Percentiles rank a stretch among this genome's conserved stretches.
Evolutionary conservation across 1,140 invertebrate species (phyloP).

Genomic region (Chymomyza costata): DNA sequence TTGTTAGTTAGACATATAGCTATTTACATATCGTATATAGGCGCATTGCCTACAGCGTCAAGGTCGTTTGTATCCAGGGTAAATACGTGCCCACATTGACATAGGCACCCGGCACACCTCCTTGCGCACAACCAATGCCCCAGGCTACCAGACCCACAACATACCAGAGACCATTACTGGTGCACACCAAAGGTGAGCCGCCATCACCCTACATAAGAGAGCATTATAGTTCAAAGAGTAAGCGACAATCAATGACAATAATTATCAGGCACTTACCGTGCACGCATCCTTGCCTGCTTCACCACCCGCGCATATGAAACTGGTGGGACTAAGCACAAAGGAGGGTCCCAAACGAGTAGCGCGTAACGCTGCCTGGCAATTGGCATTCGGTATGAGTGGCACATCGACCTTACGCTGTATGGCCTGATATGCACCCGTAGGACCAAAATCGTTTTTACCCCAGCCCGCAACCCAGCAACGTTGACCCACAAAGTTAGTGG

Average conservation of each 20-base stretch:
- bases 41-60: slow-evolving; percentile 32
- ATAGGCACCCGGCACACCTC: slow-evolving; percentile 82
- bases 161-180: slow-evolving; percentile 78
- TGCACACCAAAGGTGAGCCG: slow-evolving; percentile 84
- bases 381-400: slow-evolving; percentile 78
- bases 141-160: slow-evolving; percentile 83
- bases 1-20: too few relatives aligned
- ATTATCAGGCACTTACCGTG: slow-evolving; percentile 54
- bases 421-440: slow-evolving; percentile 80
- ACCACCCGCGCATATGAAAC: slow-evolving; percentile 87
- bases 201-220: slow-evolving; percentile 83
- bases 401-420: slow-evolving; percentile 84
- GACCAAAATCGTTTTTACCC: slow-evolving; percentile 86
- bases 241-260: background rate
- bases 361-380: slow-evolving; percentile 80
- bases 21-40: background rate
- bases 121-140: slow-evolving; percentile 83
- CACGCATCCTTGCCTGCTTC: slow-evolving; percentile 86
- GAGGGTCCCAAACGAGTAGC: slow-evolving; percentile 80
- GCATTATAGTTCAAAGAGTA: too few relatives aligned
- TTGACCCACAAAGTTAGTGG: slow-evolving; percentile 78
- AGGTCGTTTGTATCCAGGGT: slow-evolving; percentile 79
- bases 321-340: slow-evolving; percentile 80
- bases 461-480: slow-evolving; percentile 88
- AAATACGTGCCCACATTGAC: slow-evolving; percentile 80